Base-by-base conservation (phyloP, 1,140 invertebrate genomes). In the Drosophila biarmipes region DNA sequence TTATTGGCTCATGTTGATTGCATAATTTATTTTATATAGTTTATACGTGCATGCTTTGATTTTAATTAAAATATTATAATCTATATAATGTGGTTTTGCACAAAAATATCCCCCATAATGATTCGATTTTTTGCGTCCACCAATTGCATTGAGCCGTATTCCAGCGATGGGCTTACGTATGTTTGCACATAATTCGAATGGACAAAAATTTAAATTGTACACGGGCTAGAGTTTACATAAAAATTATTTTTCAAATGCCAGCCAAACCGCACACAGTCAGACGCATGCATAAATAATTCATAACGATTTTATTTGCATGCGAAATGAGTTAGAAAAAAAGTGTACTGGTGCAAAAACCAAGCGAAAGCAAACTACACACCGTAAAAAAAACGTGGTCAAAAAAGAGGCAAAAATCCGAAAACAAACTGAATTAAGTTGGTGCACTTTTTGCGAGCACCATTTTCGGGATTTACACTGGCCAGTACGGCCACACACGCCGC, bases 251-350 rank as follows among this genome's bases (percentile, higher is more conserved):
- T 64, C 54, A 75, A 81, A 81, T 63, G 54, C 78, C 64, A 66
- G 66, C 49, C 71, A 79, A 89, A 87, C 84, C 82, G 71, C 82
- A 86, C 49, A 51, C 73, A 72, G 48, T 37, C 71, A 71, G 78
- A 71, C 85, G 66, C 74, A 87, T 57, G 71, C 75, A 89, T 87
- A 87, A 87, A 87, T 87, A 87, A 87, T 87, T 87, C 82, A 87
- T 89, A 79, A 69, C 82, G 54, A 78, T 89, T 82, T 87, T 87
- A 87, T 87, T 87, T 87, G 84, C 82, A 87, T 89, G 57, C 79
- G 59, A 87, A 87, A 87, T 87, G 84, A 87, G 84, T 76, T 89
- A 77, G 73, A 80, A 85, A 73, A 74, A 78, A 85, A 2, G 4
- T 4, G 5, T 2, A 24, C 5, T 24, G 1, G 1, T 24, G 24